Base-by-base conservation (phyloP, 2,113 vertebrate genomes). In the Rhinichthys klamathensis region DNA sequence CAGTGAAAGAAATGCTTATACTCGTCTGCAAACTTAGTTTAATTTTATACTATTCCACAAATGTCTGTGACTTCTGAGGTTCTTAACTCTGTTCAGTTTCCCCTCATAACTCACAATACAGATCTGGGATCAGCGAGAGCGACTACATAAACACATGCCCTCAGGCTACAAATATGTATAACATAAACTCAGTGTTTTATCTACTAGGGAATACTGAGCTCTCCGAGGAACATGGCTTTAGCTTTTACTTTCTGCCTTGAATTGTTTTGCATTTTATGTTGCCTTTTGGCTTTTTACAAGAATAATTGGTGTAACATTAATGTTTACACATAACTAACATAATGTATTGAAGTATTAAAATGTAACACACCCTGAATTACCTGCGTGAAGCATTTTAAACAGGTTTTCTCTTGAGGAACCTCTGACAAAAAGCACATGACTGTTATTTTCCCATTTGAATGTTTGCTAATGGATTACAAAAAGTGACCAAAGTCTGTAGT, bases 401-500 rank as follows among this genome's bases (percentile, higher is more conserved):
- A 1, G 63, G 65, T 69, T 35, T 69, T 21, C 1, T 23, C 32
- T 38, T 69, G 3, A 69, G 32, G 16, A 69, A 69, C 67, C 67
- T 70, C 18, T 70, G 32, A 10, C 67, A 21, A n/a, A 73, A 73
- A 73, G 23, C 70, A 46, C 3, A 73, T 15, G 23, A 21, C 10
- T n/a, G n/a, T 74, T 46, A 15, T 15, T 49, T 49, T 25, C 38
- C 23, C 23, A 7, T 25, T 73, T 25, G 18, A 35, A 46, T 44
- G 35, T 44, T 44, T n/a, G 35, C 35, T 12, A 13, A 72, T 73
- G 35, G 67, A 70, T 70, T 38, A 44, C 13, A 25, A 44, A 73
- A 74, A 2, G 41, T 74, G 70, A 49, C 70, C 38, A 46, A 74
- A 74, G 72, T 74, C 23, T 74, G 41, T 49, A 49, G 70, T 74